These are phyloP conservation scores for Coluber constrictor DNA, from an alignment of 2,797 vertebrate genomes.

Conservation along the genomic window DNA sequence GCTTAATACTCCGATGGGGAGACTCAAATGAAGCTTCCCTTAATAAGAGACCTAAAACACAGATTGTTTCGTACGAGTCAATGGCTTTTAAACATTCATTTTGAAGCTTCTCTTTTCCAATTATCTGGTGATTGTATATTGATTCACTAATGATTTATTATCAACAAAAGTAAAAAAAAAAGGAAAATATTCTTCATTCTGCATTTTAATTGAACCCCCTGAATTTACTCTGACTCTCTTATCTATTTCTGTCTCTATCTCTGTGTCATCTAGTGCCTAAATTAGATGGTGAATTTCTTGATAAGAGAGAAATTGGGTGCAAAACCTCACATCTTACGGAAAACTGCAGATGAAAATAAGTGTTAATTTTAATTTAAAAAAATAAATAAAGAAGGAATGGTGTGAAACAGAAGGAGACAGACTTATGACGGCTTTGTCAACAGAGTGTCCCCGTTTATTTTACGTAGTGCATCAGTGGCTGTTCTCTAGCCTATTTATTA, in stretches of 20 bases:
- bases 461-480: neutral
- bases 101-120: neutral
- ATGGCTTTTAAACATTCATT: neutral
- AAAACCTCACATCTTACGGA: neutral
- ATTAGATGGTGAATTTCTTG: neutral
- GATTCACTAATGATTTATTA: neutral
- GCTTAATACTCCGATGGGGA: neutral
- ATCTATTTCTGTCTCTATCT: neutral
- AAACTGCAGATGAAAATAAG: neutral
- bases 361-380: neutral
- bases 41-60: neutral
- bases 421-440: neutral
- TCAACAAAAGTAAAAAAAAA: neutral
- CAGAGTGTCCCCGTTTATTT: neutral
- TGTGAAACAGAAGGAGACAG: neutral
- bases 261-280: neutral
- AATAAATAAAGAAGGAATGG: neutral
- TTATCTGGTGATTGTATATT: neutral
- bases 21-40: neutral
- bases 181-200: neutral
- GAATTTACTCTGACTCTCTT: neutral
- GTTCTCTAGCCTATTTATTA: constrained; percentile 28
- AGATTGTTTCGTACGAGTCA: neutral
- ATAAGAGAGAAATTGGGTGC: neutral
- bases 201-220: neutral